These are phyloP conservation scores for Anthonomus grandis DNA, from an alignment of 1,140 invertebrate genomes.

Conservation along the genomic window DNA sequence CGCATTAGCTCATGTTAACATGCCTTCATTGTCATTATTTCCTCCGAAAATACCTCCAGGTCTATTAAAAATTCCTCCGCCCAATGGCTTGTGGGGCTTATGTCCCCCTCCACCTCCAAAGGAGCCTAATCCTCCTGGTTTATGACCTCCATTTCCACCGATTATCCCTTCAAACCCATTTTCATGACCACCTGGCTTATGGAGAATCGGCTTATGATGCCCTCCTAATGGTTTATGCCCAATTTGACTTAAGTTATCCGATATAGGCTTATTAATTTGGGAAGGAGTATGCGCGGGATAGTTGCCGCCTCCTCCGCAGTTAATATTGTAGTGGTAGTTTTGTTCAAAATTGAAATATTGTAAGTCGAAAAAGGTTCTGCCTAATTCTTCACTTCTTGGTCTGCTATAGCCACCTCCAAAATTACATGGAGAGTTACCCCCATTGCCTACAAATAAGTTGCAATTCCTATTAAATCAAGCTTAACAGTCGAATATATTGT, in stretches of 20 bases:
- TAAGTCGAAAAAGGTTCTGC: constrained; percentile 25
- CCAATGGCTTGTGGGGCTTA: neutral
- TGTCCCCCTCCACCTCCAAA: neutral
- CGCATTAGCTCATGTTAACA: neutral
- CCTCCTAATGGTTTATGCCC: constrained; percentile 24
- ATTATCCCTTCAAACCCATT: neutral
- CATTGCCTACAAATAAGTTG: no score
- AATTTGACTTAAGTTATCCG: neutral
- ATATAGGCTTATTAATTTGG: neutral
- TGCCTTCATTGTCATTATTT: neutral
- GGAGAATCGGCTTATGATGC: constrained; percentile 5
- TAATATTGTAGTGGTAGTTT: constrained; percentile 23
- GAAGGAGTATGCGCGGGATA: constrained; percentile 13
- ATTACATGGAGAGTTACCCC: constrained; percentile 24
- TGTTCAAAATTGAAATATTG: constrained; percentile 20
- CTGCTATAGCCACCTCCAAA: constrained; percentile 17
- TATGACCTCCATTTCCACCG: neutral
- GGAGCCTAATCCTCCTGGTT: neutral
- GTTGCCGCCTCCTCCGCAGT: constrained; percentile 19
- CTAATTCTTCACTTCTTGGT: constrained; percentile 2
- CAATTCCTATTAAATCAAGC: no score
- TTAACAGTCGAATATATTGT: no score
- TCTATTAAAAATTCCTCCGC: neutral
- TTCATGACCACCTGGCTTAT: no score
- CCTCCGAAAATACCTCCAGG: neutral